Evolutionary conservation across 2,888 invertebrate species (phyloP).

Genomic region (Drosophila cognata): DNA sequence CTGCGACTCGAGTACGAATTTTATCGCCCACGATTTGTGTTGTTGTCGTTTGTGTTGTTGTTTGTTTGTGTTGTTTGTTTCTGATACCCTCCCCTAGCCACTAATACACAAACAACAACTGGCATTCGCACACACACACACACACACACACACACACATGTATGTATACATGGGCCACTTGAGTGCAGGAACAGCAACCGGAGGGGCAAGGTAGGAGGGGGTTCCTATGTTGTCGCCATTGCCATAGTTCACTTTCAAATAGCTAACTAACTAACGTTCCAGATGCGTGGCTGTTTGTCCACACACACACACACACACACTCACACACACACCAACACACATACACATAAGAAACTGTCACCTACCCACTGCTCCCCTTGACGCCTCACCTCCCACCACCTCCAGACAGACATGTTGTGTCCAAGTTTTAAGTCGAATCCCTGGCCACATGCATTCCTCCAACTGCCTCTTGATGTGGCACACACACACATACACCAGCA

Average conservation of each 20-base stretch:
- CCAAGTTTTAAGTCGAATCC: conserved; percentile 5
- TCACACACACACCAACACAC: neutral
- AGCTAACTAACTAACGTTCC: conserved; percentile 48
- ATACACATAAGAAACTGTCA: conserved; percentile 3
- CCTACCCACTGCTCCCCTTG: neutral
- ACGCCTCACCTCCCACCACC: neutral
- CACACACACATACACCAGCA: neutral
- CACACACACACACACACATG: conserved; percentile 30
- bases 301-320: neutral
- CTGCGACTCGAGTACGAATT: conserved; percentile 62
- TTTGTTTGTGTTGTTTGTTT: conserved; percentile 63
- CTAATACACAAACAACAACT: conserved; percentile 29
- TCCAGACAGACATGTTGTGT: neutral
- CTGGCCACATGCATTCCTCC: neutral
- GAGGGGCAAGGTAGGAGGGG: neutral
- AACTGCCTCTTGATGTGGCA: neutral
- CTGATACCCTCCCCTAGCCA: conserved; percentile 63
- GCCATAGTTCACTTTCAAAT: conserved; percentile 41
- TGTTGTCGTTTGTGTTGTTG: conserved; percentile 24
- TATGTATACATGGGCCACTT: conserved; percentile 41
- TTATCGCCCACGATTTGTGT: conserved; percentile 73
- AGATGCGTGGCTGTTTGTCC: conserved; percentile 33
- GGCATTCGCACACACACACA: conserved; percentile 42
- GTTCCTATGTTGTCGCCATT: conserved; percentile 44
- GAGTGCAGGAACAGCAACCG: conserved; percentile 29